Evolutionary conservation across 2,113 vertebrate genomes (phyloP), one percentile per base, ranked within the genome.

Genomic region (Deroptyus accipitrinus): DNA sequence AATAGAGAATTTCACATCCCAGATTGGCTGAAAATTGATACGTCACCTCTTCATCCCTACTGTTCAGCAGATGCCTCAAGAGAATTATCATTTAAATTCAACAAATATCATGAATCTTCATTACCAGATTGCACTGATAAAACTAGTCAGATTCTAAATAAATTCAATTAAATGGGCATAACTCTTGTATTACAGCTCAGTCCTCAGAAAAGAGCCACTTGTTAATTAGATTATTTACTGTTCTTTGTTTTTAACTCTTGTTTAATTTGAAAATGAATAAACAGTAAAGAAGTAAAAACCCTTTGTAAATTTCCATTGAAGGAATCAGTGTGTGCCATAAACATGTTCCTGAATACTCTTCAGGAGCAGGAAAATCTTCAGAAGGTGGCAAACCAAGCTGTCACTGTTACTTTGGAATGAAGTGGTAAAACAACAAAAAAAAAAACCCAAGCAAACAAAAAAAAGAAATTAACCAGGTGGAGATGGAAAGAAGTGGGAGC

Each of bases 151-250:
- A 86, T 78, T 75, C 62, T n/a, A 92, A 90, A 75, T 64, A 0
- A 92, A 82, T 90, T 93, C 13, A 83, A 74, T 83, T 92, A 95
- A 94, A 86, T 9, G 5, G 55, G 24, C 10, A 62, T 70, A 94
- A 78, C 33, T 92, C 92, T 70, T 95, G 51, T 61, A 81, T 18
- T 74, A 66, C 24, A 74, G 42, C 33, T 83, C 63, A 48, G 33
- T 41, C 20, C 24, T 88, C 64, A 70, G 54, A 91, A 84, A 90
- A 86, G 39, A 72, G 80, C 17, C 57, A n/a, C 33, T 92, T 68
- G 27, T 61, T 93, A 95, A 94, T 92, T 77, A 90, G 70, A 83
- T 66, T 75, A 77, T 93, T 83, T 90, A 88, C 30, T 78, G 31
- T 69, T 90, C 75, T 74, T 93, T 90, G 61, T 66, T 93, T 89